phyloP scores from a whole-genome alignment of 2,113 vertebrate genomes.

The Hystrix brachyura region DNA sequence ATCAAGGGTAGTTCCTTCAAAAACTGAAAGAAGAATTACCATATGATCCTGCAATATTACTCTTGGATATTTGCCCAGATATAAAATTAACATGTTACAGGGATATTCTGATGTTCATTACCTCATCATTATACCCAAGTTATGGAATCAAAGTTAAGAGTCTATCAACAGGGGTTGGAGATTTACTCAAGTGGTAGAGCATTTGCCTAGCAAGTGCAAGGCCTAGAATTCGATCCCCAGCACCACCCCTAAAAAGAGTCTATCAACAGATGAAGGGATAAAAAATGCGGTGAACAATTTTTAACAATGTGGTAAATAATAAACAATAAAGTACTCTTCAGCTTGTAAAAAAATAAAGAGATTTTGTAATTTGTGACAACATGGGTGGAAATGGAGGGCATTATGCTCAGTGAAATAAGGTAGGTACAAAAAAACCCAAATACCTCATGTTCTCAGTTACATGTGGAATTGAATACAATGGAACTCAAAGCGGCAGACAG shows the following conservation, averaged over 20 bases:
- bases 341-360: not conserved
- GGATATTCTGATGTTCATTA: not conserved
- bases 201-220: no score
- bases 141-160: not conserved
- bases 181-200: no score
- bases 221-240: no score
- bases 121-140: not conserved
- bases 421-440: not conserved
- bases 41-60: not conserved
- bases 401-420: not conserved
- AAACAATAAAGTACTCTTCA: not conserved
- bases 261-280: not conserved
- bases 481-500: not conserved
- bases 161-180: not conserved
- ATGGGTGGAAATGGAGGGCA: not conserved
- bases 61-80: not conserved
- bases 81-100: not conserved
- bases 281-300: not conserved
- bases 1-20: not conserved
- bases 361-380: not conserved
- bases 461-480: not conserved
- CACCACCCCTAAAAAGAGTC: no score
- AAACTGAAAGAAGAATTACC: not conserved
- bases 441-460: not conserved
- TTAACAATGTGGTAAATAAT: not conserved